Base-by-base conservation (phyloP, 2,797 vertebrate genomes). In the Cryptoblepharus egeriae region DNA sequence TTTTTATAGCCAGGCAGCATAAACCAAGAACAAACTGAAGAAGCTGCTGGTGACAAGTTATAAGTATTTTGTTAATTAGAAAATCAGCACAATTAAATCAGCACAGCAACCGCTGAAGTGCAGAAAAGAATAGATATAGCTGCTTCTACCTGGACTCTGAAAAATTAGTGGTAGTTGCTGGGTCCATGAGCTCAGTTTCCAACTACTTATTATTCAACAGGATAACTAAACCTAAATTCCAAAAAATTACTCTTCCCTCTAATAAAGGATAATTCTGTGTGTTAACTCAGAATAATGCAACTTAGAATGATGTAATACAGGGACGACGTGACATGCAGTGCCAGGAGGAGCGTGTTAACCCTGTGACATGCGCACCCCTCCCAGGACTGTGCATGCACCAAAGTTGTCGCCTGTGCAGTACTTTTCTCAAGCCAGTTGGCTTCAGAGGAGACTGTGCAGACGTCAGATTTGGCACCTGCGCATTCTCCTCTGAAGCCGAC, bases 61-160 rank as follows among this genome's bases (percentile, higher is more conserved):
- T 83, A 76, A 93, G 69, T 65, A 79, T 75, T 87, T 91, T 83
- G 60, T 92, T 91, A 89, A 93, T 92, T 94, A 88, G 64, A 80
- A 70, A 88, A 78, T 78, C 86, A 90, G 80, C 28, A 75, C 85
- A 91, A 93, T 88, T 37, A 87, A 87, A 64, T 73, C 79, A 16
- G 35, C 63, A 3, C 76, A 10, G 84, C 78, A 74, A 67, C 82
- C 71, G 7, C 24, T 77, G 37, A 79, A 58, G 68, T 30, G 1
- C 18, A 18, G 35, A 68, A 63, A 39, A 18, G 26, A 57, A 83
- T 2, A 1, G 35, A 68, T 0, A 0, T 1, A 3, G 28, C 32
- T 72, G 61, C 30, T 83, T 80, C 15, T 42, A 42, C 1, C 4
- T 0, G 15, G 80, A 60, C 49, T 49, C 32, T 39, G 1, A n/a